phyloP scores from a whole-genome alignment of 1,140 invertebrate species.

The Trachelipus rathkii region DNA sequence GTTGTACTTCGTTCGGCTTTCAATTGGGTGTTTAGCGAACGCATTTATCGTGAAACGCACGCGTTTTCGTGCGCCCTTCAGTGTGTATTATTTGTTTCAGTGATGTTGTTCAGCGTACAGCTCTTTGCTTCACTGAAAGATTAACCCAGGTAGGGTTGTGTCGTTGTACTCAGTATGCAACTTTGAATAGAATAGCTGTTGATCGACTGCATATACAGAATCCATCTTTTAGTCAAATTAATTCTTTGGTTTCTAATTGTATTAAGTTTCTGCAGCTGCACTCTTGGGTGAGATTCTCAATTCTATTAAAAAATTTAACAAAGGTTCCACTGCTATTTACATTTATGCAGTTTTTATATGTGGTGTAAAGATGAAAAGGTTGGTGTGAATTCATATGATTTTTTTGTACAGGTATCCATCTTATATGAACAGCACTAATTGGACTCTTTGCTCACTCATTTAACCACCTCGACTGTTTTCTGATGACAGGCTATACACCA shows the following conservation, averaged over 20 bases:
- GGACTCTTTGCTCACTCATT: slow-evolving; percentile 92
- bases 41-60: no score
- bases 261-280: slow-evolving; percentile 96
- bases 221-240: slow-evolving; percentile 95
- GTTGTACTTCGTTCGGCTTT: no score
- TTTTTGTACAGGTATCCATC: slow-evolving; percentile 78
- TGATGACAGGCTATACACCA: slow-evolving; percentile 98
- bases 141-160: slow-evolving; percentile 94
- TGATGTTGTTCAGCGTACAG: slow-evolving; percentile 99
- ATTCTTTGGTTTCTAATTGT: slow-evolving; percentile 94
- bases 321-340: no score
- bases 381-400: slow-evolving; percentile 36
- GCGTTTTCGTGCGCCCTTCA: no score
- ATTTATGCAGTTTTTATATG: no score
- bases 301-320: no score
- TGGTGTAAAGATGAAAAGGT: no score
- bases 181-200: slow-evolving; percentile 91
- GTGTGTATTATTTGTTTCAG: slow-evolving; percentile 66
- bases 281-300: slow-evolving; percentile 62
- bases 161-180: slow-evolving; percentile 96
- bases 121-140: slow-evolving; percentile 89
- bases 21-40: no score
- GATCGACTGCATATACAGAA: slow-evolving; percentile 92
- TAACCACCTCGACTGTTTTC: slow-evolving; percentile 94
- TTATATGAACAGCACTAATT: slow-evolving; percentile 98